These are phyloP conservation scores for Brevimyrus niger DNA, from an alignment of 2,113 vertebrate genomes.

Conservation along the genomic window DNA sequence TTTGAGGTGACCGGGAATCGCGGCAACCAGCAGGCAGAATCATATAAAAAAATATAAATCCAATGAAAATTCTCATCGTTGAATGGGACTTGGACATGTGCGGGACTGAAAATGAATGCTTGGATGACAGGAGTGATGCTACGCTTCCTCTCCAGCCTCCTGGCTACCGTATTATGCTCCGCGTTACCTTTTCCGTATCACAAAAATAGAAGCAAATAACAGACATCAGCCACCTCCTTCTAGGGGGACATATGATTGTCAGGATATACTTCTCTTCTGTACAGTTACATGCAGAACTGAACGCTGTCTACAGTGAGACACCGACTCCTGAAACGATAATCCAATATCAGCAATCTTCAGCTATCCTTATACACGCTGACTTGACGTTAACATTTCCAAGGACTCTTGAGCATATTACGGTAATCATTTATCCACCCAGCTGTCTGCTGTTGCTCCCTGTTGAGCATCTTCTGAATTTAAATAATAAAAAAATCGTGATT, in stretches of 20 bases:
- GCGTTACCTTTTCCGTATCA: background rate
- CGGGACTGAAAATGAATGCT: constrained; percentile 18
- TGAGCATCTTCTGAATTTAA: constrained; percentile 26
- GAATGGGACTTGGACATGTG: constrained; percentile 17
- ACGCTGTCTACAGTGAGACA: background rate
- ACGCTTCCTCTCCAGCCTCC: background rate
- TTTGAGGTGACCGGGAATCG: background rate
- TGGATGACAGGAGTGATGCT: background rate
- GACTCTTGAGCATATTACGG: constrained; percentile 20
- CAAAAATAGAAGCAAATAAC: background rate
- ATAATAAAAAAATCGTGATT: constrained; percentile 28
- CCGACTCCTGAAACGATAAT: constrained; percentile 13
- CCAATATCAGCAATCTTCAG: constrained; percentile 23
- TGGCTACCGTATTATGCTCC: background rate
- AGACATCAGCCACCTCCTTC: background rate
- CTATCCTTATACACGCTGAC: constrained; percentile 14
- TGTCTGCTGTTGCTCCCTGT: constrained; percentile 8
- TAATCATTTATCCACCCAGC: constrained; percentile 24
- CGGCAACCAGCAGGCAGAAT: background rate
- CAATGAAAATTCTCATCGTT: background rate
- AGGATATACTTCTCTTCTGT: background rate
- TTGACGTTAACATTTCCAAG: constrained; percentile 8
- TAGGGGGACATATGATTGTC: background rate
- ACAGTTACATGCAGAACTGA: background rate
- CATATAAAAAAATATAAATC: constrained; percentile 19